These are phyloP conservation scores for Syngnathus rostellatus DNA, from an alignment of 2,797 vertebrate species.

Conservation along the genomic window DNA sequence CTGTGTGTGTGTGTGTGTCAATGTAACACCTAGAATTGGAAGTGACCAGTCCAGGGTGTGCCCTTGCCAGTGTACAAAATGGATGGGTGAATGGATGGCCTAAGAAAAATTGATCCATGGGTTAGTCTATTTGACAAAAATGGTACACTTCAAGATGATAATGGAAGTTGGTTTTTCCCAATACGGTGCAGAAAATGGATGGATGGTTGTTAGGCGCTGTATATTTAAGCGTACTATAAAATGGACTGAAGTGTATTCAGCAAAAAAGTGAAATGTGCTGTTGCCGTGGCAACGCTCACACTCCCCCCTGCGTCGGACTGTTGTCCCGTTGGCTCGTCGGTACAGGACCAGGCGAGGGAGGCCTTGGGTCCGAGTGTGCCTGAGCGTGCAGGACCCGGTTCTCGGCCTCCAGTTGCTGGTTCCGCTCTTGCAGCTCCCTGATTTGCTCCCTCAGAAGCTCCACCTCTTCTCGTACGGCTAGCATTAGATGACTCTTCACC, in stretches of 20 bases:
- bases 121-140: not conserved
- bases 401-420: constrained; percentile 73
- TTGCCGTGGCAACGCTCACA: not conserved
- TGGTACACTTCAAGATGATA: not conserved
- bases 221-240: not conserved
- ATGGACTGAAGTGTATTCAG: not conserved
- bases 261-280: not conserved
- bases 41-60: not conserved
- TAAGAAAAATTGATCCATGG: not conserved
- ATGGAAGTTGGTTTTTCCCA: not conserved
- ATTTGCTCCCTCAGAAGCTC: constrained; percentile 77
- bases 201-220: not conserved
- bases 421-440: constrained; percentile 73
- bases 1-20: not conserved
- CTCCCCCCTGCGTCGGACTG: not conserved
- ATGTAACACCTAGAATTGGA: not conserved
- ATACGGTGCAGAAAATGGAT: not conserved
- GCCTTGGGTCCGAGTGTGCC: constrained; percentile 25
- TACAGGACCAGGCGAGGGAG: not conserved
- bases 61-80: not conserved
- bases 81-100: not conserved
- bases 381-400: constrained; percentile 72
- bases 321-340: not conserved
- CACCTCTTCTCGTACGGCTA: constrained; percentile 78
- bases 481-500: constrained; percentile 80